phyloP scores from a whole-genome alignment of 2,888 invertebrate species.

The Volucella inflata region DNA sequence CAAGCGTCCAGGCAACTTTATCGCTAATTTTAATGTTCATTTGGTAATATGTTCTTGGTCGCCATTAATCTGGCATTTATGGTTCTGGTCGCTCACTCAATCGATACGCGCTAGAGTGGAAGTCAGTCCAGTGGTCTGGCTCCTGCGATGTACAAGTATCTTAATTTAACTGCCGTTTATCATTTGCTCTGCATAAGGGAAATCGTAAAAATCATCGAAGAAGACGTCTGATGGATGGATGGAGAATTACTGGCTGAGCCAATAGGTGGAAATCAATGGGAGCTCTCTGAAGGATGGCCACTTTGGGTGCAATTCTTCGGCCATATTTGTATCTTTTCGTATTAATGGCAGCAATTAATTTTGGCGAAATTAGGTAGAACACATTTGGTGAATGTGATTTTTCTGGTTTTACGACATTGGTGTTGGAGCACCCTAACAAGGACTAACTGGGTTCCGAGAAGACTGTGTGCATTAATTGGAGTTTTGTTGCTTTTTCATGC shows the following conservation, averaged over 20 bases:
- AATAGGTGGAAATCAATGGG: constrained; percentile 41
- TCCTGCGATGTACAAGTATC: constrained; percentile 61
- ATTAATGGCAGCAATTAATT: constrained; percentile 75
- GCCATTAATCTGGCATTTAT: constrained; percentile 70
- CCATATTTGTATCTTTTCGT: constrained; percentile 62
- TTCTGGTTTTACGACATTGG: constrained; percentile 50
- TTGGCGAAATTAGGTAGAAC: constrained; percentile 71
- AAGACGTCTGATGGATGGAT: constrained; percentile 41
- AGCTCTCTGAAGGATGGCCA: constrained; percentile 24
- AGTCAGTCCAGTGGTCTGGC: constrained; percentile 52
- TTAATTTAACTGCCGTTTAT: constrained; percentile 65
- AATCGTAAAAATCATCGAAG: constrained; percentile 50
- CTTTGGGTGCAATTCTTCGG: constrained; percentile 23
- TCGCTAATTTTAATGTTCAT: constrained; percentile 69
- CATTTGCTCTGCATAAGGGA: constrained; percentile 52
- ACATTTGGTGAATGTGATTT: constrained; percentile 61
- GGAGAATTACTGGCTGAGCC: background rate
- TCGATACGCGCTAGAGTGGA: constrained; percentile 44
- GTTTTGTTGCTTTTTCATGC: constrained; percentile 25
- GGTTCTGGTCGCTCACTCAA: constrained; percentile 53
- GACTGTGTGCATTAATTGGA: constrained; percentile 28
- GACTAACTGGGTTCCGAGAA: constrained; percentile 52
- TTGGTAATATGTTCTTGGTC: constrained; percentile 74
- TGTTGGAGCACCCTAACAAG: constrained; percentile 17
- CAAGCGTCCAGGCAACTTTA: constrained; percentile 49